These are phyloP conservation scores for Eristalinus aeneus DNA, from an alignment of 2,888 invertebrate genomes.

Conservation along the genomic window DNA sequence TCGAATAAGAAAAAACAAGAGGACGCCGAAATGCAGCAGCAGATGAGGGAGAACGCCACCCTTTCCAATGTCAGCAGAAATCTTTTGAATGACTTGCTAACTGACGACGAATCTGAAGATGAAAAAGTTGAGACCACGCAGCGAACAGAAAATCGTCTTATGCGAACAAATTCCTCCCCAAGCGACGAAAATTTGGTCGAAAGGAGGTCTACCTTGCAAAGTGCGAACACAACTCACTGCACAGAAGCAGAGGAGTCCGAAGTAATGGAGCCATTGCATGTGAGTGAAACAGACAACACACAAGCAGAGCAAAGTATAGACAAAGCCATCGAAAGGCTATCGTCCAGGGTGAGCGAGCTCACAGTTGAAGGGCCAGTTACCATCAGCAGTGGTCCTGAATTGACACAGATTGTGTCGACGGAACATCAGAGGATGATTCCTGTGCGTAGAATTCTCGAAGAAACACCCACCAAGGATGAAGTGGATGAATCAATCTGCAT, in stretches of 20 bases:
- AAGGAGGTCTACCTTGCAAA: conserved; percentile 11
- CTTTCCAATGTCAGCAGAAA: conserved; percentile 73
- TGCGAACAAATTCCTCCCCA: conserved; percentile 68
- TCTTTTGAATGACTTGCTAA: conserved; percentile 71
- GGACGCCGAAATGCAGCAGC: conserved; percentile 37
- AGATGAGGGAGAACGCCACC: conserved; percentile 6
- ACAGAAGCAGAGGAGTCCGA: conserved; percentile 64
- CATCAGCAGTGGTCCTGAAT: conserved; percentile 38
- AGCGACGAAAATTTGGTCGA: background rate
- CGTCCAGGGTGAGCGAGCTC: conserved; percentile 73
- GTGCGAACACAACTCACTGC: conserved; percentile 44
- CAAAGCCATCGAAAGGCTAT: conserved; percentile 72
- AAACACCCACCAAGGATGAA: background rate
- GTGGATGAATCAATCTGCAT: conserved; percentile 63
- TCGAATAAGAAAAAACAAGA: conserved; percentile 74
- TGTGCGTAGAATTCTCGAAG: conserved; percentile 38
- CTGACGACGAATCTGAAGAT: conserved; percentile 68
- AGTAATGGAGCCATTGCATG: conserved; percentile 76
- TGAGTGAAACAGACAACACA: conserved; percentile 69
- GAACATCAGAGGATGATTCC: conserved; percentile 68
- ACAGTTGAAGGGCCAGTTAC: conserved; percentile 52
- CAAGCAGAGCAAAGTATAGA: conserved; percentile 34
- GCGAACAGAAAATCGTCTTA: conserved; percentile 68
- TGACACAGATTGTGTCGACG: conserved; percentile 62
- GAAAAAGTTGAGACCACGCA: background rate